phyloP scores from a whole-genome alignment of 2,113 vertebrate genomes.

The Geococcyx californianus region DNA sequence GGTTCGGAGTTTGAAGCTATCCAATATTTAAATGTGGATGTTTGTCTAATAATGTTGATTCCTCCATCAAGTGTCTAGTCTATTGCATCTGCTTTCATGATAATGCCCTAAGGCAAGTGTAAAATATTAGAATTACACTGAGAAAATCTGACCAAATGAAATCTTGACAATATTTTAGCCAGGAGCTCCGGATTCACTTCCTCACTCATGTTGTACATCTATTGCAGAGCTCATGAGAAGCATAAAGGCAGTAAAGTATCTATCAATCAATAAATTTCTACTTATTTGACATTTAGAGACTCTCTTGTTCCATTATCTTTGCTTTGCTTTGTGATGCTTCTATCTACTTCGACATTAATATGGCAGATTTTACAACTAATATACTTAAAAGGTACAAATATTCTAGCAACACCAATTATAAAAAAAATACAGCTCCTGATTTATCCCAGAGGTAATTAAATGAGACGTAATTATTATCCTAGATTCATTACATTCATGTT shows the following conservation, averaged over 20 bases:
- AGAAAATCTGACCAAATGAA: constrained; percentile 34
- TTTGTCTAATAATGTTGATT: not conserved
- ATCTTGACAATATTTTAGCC: not conserved
- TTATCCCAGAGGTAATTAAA: constrained; percentile 65
- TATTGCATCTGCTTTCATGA: not conserved
- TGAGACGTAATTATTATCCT: constrained; percentile 61
- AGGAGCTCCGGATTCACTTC: not conserved
- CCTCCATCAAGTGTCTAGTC: not conserved
- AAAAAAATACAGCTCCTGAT: constrained; percentile 58
- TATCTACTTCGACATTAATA: constrained; percentile 56
- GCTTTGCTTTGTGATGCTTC: constrained; percentile 64
- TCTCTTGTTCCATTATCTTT: constrained; percentile 56
- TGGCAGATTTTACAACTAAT: constrained; percentile 65
- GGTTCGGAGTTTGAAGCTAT: not conserved
- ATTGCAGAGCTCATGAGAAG: constrained; percentile 16
- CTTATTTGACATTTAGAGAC: constrained; percentile 62
- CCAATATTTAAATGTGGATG: not conserved
- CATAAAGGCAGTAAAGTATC: constrained; percentile 21
- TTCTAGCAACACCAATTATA: constrained; percentile 67
- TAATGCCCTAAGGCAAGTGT: not conserved
- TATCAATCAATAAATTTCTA: constrained; percentile 30
- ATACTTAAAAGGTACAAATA: constrained; percentile 58
- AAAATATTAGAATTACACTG: constrained; percentile 1
- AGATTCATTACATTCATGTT: constrained; percentile 64
- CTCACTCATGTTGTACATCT: not conserved